Conservation (phyloP, 2,113 vertebrate species). For the Ptyas mucosa region DNA sequence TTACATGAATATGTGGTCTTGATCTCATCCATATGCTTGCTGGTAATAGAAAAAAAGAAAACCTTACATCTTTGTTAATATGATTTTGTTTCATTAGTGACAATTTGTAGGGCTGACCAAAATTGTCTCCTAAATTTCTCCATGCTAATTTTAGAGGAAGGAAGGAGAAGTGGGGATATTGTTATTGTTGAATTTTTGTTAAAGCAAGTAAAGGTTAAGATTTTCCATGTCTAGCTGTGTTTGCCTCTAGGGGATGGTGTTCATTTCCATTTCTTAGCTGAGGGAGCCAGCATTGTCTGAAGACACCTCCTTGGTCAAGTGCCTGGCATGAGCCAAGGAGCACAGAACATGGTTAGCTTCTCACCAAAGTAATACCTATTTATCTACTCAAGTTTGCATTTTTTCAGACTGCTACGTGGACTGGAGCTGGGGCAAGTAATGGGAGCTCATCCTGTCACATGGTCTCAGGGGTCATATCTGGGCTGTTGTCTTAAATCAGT, state of each 20-base stretch:
- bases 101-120: background rate
- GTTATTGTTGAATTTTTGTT: background rate
- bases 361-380: background rate
- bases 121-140: background rate
- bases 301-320: background rate
- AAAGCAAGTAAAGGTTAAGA: background rate
- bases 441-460: background rate
- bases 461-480: background rate
- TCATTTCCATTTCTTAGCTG: background rate
- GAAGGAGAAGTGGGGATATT: background rate
- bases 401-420: background rate
- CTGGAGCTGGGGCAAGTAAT: background rate
- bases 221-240: background rate
- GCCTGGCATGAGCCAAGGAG: background rate
- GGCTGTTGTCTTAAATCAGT: background rate
- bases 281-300: background rate
- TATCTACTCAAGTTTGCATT: background rate
- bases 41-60: slow-evolving; percentile 24
- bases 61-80: slow-evolving; percentile 8
- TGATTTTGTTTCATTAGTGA: background rate
- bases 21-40: background rate
- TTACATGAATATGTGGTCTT: slow-evolving; percentile 36
- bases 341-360: background rate
- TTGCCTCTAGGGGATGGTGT: background rate
- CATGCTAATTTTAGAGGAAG: background rate